Conservation (phyloP, 2,113 vertebrate species). For the Plecotus auritus region DNA sequence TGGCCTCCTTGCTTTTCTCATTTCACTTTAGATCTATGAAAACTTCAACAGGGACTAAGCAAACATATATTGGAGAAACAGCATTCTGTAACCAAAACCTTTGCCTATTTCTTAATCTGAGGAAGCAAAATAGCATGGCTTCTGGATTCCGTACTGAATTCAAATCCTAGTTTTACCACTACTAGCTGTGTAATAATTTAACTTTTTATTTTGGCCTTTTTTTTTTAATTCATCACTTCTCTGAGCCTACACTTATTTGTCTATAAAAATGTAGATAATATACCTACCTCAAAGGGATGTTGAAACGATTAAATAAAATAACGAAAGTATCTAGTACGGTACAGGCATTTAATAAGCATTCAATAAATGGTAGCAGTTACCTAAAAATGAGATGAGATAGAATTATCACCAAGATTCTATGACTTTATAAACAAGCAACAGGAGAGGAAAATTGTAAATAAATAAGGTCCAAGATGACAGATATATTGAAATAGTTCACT, state of each 20-base stretch:
- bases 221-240: conserved; percentile 19
- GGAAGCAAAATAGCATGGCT: conserved; percentile 16
- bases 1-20: neutral
- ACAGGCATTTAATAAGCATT: conserved; percentile 51
- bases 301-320: conserved; percentile 62
- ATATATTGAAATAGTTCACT: conserved; percentile 19
- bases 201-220: neutral
- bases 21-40: conserved; percentile 26
- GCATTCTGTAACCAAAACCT: conserved; percentile 13
- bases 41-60: neutral
- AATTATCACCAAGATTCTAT: conserved; percentile 55
- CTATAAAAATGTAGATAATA: conserved; percentile 49
- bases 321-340: conserved; percentile 44
- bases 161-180: conserved; percentile 14
- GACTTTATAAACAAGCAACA: conserved; percentile 38
- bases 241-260: conserved; percentile 39
- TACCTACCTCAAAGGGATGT: conserved; percentile 42
- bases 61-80: conserved; percentile 14
- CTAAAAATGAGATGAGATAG: conserved; percentile 56
- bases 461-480: conserved; percentile 8
- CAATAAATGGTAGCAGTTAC: conserved; percentile 58
- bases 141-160: neutral
- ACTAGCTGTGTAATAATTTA: conserved; percentile 18
- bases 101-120: conserved; percentile 3
- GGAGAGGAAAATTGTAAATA: conserved; percentile 27